phyloP scores from a whole-genome alignment of 2,888 invertebrate genomes.

The Agriopis leucophaearia region DNA sequence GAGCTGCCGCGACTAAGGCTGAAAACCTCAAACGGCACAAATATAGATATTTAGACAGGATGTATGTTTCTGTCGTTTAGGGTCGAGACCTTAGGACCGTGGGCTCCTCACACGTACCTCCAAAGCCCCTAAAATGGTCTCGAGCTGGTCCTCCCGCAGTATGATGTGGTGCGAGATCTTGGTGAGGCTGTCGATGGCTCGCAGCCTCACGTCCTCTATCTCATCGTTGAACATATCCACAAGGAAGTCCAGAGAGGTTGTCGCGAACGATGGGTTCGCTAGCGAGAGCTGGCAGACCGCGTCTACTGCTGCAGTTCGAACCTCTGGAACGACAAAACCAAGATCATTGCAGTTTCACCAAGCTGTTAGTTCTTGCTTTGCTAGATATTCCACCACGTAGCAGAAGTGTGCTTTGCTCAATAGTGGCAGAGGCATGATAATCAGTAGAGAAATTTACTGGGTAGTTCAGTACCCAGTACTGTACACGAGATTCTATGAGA shows the following conservation, averaged over 20 bases:
- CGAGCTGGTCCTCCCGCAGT: constrained; percentile 97
- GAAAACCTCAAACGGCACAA: too few species aligned
- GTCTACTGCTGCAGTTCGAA: constrained; percentile 97
- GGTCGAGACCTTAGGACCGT: too few species aligned
- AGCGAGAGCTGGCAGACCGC: constrained; percentile 96
- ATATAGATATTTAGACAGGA: too few species aligned
- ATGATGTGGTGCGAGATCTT: constrained; percentile 95
- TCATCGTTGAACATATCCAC: constrained; percentile 99
- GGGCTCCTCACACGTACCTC: too few species aligned
- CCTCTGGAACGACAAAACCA: constrained; percentile 86
- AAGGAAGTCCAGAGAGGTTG: constrained; percentile 96
- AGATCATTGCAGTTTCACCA: background rate
- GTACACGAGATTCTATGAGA: too few species aligned
- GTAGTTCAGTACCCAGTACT: too few species aligned
- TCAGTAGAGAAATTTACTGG: too few species aligned
- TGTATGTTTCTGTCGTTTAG: too few species aligned
- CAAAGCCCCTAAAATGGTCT: constrained; percentile 97
- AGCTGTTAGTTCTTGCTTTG: background rate
- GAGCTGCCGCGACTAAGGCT: too few species aligned
- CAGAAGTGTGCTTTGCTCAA: too few species aligned
- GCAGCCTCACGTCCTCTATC: constrained; percentile 97
- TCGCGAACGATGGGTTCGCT: constrained; percentile 94
- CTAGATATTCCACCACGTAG: background rate
- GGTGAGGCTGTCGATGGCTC: constrained; percentile 97
- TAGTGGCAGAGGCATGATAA: too few species aligned